Conservation (phyloP, 2,113 vertebrate genomes). For the Thomomys bottae region DNA sequence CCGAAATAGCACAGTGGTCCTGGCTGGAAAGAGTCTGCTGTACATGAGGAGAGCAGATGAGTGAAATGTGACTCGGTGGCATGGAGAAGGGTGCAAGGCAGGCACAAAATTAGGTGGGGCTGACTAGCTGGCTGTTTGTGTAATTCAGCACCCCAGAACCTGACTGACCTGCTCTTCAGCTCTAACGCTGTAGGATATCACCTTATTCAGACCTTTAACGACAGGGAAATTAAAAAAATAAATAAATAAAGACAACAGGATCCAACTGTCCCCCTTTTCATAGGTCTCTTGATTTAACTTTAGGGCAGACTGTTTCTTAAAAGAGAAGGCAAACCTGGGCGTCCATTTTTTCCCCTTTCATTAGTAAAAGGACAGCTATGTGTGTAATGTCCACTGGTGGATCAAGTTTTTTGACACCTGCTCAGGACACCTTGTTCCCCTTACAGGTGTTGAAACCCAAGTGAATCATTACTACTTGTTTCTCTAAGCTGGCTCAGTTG, state of each 20-base stretch:
- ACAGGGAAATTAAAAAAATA: neutral
- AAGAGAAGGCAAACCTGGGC: neutral
- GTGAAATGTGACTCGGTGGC: conserved; percentile 16
- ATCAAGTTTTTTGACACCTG: neutral
- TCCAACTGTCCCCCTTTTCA: conserved; percentile 56
- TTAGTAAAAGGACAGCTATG: neutral
- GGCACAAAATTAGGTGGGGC: conserved; percentile 76
- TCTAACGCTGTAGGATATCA: conserved; percentile 57
- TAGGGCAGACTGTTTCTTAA: neutral
- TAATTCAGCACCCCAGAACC: conserved; percentile 74
- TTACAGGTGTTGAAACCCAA: conserved; percentile 3
- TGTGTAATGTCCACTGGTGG: neutral
- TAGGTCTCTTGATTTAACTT: conserved; percentile 26
- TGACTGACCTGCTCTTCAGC: conserved; percentile 73
- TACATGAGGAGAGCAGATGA: conserved; percentile 26
- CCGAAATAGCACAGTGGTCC: neutral
- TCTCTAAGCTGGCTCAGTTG: neutral
- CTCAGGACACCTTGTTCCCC: neutral
- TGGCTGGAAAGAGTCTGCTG: neutral
- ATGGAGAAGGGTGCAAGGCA: conserved; percentile 27
- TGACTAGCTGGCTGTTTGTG: conserved; percentile 58
- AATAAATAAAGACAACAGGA: too few species aligned
- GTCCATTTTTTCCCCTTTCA: neutral
- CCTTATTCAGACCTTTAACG: conserved; percentile 68
- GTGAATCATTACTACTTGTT: conserved; percentile 9